phyloP scores from a whole-genome alignment of 2,113 vertebrate species.

The Ptilorrhoa leucosticta region DNA sequence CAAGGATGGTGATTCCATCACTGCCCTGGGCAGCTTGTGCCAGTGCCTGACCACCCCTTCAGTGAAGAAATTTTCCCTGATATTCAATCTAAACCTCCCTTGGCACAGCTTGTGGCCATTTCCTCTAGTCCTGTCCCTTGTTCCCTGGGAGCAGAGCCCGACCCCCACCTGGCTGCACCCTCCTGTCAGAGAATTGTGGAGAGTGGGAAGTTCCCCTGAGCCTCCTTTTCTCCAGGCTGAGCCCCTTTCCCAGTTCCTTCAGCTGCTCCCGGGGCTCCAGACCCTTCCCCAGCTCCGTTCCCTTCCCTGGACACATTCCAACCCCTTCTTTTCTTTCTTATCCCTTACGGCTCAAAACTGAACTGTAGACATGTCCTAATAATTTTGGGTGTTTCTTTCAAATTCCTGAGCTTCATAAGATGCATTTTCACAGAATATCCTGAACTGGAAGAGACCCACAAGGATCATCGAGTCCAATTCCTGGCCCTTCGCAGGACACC shows the following conservation, averaged over 20 bases:
- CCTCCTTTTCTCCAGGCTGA: background rate
- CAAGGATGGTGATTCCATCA: background rate
- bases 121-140: background rate
- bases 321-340: background rate
- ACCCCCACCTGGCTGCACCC: background rate
- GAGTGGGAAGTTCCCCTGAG: background rate
- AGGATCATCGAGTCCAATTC: background rate
- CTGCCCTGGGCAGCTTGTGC: background rate
- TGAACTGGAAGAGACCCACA: background rate
- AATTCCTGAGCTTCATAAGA: too few relatives aligned
- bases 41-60: background rate
- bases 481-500: background rate
- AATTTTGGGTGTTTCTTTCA: background rate
- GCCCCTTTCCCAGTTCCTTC: background rate
- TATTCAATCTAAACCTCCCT: background rate
- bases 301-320: background rate
- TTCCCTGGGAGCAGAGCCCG: background rate
- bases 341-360: background rate
- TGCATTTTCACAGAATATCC: background rate
- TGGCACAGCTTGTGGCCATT: rapidly evolving
- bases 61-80: background rate
- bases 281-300: rapidly evolving
- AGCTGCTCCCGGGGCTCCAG: background rate
- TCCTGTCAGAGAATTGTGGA: background rate
- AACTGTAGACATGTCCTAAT: background rate